Percentiles rank a stretch among this genome's conserved stretches.
Evolutionary conservation across 1,140 invertebrate species (phyloP).

Genomic region (Chionoecetes opilio): DNA sequence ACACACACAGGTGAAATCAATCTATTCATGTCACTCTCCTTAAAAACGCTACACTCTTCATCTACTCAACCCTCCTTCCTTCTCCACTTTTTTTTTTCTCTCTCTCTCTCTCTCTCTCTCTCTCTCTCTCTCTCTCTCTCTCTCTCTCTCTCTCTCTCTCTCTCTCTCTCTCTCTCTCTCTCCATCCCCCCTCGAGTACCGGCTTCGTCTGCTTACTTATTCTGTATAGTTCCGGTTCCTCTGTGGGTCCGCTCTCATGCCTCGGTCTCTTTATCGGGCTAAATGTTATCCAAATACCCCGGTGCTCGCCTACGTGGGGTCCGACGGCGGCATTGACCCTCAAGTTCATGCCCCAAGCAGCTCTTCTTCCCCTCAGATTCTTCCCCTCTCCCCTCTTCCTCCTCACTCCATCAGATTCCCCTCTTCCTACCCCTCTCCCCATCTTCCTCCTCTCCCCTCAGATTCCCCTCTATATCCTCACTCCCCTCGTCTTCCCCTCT

Average conservation of each 20-base stretch:
- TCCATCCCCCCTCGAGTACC: slow-evolving; percentile 36
- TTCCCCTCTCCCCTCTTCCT: slow-evolving; percentile 34
- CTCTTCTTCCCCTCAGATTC: not conserved
- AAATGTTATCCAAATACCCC: slow-evolving; percentile 64
- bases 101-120: not conserved
- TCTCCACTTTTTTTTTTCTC: not conserved
- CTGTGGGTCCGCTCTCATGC: slow-evolving; percentile 51
- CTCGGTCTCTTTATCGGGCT: slow-evolving; percentile 55
- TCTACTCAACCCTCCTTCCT: not conserved
- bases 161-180: not conserved
- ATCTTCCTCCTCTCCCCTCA: not conserved
- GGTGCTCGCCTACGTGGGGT: slow-evolving; percentile 59
- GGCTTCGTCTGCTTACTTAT: slow-evolving; percentile 34
- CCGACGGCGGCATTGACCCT: not conserved
- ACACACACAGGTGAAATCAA: slow-evolving; percentile 32
- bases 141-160: not conserved
- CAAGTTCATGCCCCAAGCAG: not conserved
- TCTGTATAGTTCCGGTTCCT: slow-evolving; percentile 62
- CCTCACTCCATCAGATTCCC: too few species aligned
- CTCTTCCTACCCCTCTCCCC: slow-evolving; percentile 11
- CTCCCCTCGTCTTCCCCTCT: slow-evolving; percentile 44
- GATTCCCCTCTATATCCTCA: not conserved
- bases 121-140: not conserved
- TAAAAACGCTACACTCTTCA: not conserved
- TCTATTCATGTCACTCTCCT: not conserved